Evolutionary conservation across 2,888 invertebrate genomes (phyloP).

Genomic region (Lasioglossum lativentre): DNA sequence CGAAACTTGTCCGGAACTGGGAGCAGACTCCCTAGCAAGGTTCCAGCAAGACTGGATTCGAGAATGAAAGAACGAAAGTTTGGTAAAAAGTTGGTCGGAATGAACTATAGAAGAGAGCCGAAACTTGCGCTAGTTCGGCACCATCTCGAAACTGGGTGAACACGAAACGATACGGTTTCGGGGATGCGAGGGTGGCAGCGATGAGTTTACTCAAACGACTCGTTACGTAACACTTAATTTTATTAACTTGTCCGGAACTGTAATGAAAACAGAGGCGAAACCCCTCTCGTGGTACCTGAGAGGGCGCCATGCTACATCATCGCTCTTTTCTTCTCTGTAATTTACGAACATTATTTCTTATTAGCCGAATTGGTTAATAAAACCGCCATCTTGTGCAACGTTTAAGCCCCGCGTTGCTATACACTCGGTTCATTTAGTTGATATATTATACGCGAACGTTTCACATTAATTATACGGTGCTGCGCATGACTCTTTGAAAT

Average conservation of each 20-base stretch:
- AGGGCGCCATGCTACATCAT: neutral
- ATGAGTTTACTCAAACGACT: conserved; percentile 45
- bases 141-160: conserved; percentile 44
- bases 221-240: conserved; percentile 59
- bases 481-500: neutral
- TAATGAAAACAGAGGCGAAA: conserved; percentile 27
- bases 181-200: neutral
- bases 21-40: conserved; percentile 15
- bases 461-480: neutral
- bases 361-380: neutral
- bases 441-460: conserved; percentile 1
- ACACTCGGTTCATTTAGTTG: neutral
- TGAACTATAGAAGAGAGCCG: conserved; percentile 40
- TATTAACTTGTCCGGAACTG: conserved; percentile 39
- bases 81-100: conserved; percentile 53
- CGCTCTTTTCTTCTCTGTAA: neutral
- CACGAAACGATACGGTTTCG: conserved; percentile 36
- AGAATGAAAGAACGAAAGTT: conserved; percentile 48
- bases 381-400: neutral
- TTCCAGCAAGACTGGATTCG: conserved; percentile 8
- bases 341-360: neutral
- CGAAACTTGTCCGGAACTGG: conserved; percentile 38
- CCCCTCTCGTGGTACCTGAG: neutral
- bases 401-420: neutral
- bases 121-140: conserved; percentile 20